Conservation (phyloP, 2,888 invertebrate genomes). For the Idaea aversata region DNA sequence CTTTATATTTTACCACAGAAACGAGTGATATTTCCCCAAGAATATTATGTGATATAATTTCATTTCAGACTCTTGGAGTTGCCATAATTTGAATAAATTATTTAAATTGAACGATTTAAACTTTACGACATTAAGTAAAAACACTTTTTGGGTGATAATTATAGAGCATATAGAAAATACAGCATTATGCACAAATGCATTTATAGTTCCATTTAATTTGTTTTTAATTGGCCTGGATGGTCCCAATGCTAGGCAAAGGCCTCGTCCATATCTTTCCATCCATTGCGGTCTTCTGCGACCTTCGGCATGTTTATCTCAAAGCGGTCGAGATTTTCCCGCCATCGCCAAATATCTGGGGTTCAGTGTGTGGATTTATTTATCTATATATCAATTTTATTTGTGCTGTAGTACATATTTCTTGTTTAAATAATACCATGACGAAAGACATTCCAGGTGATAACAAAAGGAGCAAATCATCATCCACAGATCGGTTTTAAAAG, state of each 20-base stretch:
- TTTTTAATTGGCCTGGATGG: too few relatives aligned
- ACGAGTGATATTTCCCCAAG: background rate
- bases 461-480: conserved; percentile 58
- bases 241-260: too few relatives aligned
- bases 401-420: too few relatives aligned
- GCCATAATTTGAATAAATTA: conserved; percentile 1
- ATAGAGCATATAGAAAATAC: background rate
- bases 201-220: background rate
- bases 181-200: background rate
- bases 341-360: too few relatives aligned
- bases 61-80: conserved; percentile 1
- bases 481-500: conserved; percentile 64
- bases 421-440: background rate
- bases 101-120: conserved; percentile 3
- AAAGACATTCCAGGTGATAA: background rate
- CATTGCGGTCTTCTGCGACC: too few relatives aligned
- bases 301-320: too few relatives aligned
- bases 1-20: conserved; percentile 39
- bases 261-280: too few relatives aligned
- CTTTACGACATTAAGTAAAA: background rate
- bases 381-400: too few relatives aligned
- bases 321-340: too few relatives aligned
- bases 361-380: too few relatives aligned
- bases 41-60: background rate
- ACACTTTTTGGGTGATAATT: background rate